Base-by-base conservation (phyloP, 2,797 vertebrate species). In the Myioborus miniatus region DNA sequence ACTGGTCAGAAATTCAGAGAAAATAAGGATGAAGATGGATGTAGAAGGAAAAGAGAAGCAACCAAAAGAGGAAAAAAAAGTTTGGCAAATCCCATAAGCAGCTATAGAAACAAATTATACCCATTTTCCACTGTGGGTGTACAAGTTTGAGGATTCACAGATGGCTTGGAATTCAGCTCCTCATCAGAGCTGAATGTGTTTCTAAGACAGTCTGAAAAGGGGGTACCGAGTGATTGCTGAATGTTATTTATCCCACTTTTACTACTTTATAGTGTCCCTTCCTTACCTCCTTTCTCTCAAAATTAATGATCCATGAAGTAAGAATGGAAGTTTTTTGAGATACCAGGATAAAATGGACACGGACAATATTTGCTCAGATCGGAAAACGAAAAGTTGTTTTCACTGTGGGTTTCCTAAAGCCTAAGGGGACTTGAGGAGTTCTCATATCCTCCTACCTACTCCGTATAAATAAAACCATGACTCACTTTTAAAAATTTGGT, bases 121-220 rank as follows among this genome's bases (percentile, higher is more conserved):
- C 92, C 85, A 86, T 96, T 96, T 97, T 95, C 91, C 79, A 92
- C 87, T 93, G 95, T 97, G 95, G 96, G 94, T 96, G 95, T 96
- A 87, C 59, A 86, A 94, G 63, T 86, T 93, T 91, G 94, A 97
- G 92, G 87, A 94, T 89, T 96, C 96, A 96, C 96, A 96, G 94
- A 97, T 97, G 96, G 95, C 69, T 82, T 93, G 55, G 87, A 95
- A 95, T 94, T 94, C 80, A 96, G 74, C 39, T 91, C 29, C 63
- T 90, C 83, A 91, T 93, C 50, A 83, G 69, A 92, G 71, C 23
- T 76, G 91, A 85, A 76, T 69, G 46, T 86, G 43, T 78, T 91
- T 93, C 76, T 65, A 94, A 95, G 92, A 56, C 34, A 86, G 16
- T 86, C 67, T 91, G 87, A 78, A 95, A 95, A 87, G 91, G 92